Evolutionary conservation across 2,888 invertebrate genomes (phyloP).

Genomic region (Eueremaeus valkanovi): DNA sequence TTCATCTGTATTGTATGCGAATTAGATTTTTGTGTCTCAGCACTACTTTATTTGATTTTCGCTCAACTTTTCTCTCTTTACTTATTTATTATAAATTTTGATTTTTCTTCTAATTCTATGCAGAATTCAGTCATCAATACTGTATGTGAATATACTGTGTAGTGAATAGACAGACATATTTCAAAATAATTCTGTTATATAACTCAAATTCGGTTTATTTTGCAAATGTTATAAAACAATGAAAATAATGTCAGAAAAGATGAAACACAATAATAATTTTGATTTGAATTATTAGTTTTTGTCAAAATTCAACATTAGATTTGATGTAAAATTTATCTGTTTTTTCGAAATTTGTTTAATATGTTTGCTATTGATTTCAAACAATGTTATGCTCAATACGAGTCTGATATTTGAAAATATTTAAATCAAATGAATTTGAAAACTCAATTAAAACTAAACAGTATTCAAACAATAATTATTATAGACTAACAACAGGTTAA

Average conservation of each 20-base stretch:
- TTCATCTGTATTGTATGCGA: neutral
- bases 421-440: no score
- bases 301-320: neutral
- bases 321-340: neutral
- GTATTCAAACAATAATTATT: no score
- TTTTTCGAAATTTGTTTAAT: no score
- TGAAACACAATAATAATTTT: neutral
- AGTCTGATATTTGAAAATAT: no score
- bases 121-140: neutral
- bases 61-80: neutral
- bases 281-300: neutral
- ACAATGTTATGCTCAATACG: no score
- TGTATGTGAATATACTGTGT: no score
- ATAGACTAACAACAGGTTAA: neutral
- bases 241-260: conserved; percentile 1
- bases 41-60: neutral
- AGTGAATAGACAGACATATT: no score
- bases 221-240: neutral
- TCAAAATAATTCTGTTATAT: neutral
- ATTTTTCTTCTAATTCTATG: conserved; percentile 20
- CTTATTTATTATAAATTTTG: neutral
- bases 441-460: no score
- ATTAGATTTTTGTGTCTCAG: neutral
- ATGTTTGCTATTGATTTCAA: neutral
- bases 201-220: neutral